Conservation (phyloP, 2,113 vertebrate species). For the Cyprinodon tularosa region DNA sequence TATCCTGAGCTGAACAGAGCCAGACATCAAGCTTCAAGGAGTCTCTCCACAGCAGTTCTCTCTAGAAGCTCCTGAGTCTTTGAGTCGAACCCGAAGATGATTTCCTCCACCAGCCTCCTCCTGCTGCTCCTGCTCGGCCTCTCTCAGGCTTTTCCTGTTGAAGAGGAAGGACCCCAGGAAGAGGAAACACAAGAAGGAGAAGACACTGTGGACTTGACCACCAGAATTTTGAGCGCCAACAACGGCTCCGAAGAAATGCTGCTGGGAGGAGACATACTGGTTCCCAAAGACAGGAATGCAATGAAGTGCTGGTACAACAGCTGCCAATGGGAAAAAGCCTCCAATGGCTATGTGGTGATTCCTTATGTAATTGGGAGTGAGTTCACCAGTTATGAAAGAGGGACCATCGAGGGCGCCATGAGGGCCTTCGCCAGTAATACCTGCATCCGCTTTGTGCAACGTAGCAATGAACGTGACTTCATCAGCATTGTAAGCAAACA, state of each 20-base stretch:
- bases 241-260: background rate
- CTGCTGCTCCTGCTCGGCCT: constrained; percentile 25
- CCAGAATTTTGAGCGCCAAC: constrained; percentile 13
- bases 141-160: background rate
- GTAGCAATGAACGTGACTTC: background rate
- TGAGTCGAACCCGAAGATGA: constrained; percentile 1
- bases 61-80: constrained; percentile 6
- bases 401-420: background rate
- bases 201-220: background rate
- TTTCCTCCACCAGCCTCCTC: constrained; percentile 12
- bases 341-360: background rate
- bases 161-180: background rate
- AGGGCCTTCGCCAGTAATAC: background rate
- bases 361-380: background rate
- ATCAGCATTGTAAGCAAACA: background rate
- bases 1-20: background rate
- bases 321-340: constrained; percentile 2
- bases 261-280: constrained; percentile 8
- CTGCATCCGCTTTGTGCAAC: background rate
- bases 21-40: constrained; percentile 12
- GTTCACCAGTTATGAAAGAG: background rate
- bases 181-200: background rate
- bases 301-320: constrained; percentile 11
- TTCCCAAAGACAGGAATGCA: constrained; percentile 2
- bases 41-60: constrained; percentile 16